Evolutionary conservation across 2,113 vertebrate species (phyloP), one percentile per base, ranked within the genome.

Genomic region (Alethe castanea): DNA sequence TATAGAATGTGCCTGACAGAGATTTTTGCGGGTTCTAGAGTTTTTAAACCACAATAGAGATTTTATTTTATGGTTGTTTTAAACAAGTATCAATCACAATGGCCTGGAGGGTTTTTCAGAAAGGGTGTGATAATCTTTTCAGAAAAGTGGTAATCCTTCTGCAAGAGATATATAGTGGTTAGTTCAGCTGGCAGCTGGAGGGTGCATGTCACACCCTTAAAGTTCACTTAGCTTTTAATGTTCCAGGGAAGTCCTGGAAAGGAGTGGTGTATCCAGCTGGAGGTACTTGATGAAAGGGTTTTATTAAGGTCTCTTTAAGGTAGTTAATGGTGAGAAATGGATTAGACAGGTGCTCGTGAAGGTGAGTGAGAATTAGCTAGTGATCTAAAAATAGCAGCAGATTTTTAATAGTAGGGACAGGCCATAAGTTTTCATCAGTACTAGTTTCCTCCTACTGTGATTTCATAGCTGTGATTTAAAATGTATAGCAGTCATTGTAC

Each of bases 331-430:
- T 86, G 59, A 89, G 88, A 91, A 93, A 94, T 87, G 79, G 79
- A 94, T 96, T 96, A 94, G 82, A 26, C 18, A 47, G 80, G 80
- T 9, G 62, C 71, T 92, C 3, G 24, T 73, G 81, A 95, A 94
- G 88, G 85, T 95, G 73, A 95, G 33, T 42, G 82, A 80, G 93
- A 95, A 95, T 95, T 94, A 96, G 57, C 57, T 50, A 56, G 42
- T 52, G 74, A 86, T 80, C 59, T 95, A 94, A 96, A 93, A 95
- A 93, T 93, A 96, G 52, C 54, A 82, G 22, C 57, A 96, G 94
- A 74, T 80, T 85, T 95, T 94, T 95, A 57, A 69, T 42, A 69
- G 57, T 38, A 60, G 53, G 59, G 45, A 71, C 53, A 50, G 29
- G 23, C 38, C 6, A 0, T 57, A 78, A 83, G 25, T 96, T 96